Percentiles rank a stretch among this genome's conserved stretches.
These are phyloP conservation scores for Lethrus apterus DNA, from an alignment of 1,140 invertebrate genomes.

Conservation along the genomic window DNA sequence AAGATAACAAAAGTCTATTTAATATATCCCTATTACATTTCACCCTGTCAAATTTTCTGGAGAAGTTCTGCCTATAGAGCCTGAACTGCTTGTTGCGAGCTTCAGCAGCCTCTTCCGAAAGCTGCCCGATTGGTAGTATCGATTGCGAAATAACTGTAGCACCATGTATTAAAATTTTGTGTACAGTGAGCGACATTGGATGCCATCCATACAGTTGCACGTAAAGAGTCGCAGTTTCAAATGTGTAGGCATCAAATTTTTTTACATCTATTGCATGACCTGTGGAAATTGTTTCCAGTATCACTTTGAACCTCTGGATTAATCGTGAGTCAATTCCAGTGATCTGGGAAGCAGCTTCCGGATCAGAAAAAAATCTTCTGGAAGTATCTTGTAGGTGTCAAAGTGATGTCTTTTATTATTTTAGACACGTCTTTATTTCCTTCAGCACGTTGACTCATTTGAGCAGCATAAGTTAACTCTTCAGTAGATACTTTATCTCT, in stretches of 20 bases:
- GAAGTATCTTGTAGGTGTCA: no score
- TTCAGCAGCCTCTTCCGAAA: constrained; percentile 1
- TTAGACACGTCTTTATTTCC: no score
- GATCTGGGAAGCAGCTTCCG: constrained; percentile 25
- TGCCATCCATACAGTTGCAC: constrained; percentile 32
- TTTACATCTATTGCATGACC: constrained; percentile 27
- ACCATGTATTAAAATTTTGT: constrained; percentile 37
- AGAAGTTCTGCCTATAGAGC: not conserved
- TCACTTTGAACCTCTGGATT: constrained; percentile 22
- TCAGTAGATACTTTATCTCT: constrained; percentile 17
- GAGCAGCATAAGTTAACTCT: no score
- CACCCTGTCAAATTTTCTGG: constrained; percentile 3
- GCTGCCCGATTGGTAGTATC: constrained; percentile 31
- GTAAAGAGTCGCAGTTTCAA: constrained; percentile 29
- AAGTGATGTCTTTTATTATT: no score
- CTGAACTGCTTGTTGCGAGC: constrained; percentile 6
- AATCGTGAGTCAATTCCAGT: constrained; percentile 18
- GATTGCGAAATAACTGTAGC: constrained; percentile 20
- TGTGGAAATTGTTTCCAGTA: constrained; percentile 25
- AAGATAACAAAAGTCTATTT: constrained; percentile 1
- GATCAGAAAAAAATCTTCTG: constrained; percentile 36
- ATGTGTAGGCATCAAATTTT: constrained; percentile 24
- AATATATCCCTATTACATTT: constrained; percentile 2
- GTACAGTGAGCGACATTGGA: constrained; percentile 36
- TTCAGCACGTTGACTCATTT: no score